Conservation (phyloP, 2,113 vertebrate genomes). For the Burhinus oedicnemus region DNA sequence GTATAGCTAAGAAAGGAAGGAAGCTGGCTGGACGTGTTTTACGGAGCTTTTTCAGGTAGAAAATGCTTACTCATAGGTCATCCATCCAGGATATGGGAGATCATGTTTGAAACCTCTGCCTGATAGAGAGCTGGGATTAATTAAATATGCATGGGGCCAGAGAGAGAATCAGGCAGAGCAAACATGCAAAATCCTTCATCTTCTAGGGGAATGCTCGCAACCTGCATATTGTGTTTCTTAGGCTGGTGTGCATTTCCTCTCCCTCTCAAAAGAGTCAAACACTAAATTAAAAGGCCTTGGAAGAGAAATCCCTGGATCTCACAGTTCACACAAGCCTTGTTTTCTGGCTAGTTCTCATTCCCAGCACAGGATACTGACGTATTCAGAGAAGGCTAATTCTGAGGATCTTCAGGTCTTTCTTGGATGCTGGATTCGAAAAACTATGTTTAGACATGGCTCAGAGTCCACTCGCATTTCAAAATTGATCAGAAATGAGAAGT, state of each 20-base stretch:
- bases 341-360: background rate
- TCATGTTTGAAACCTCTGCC: background rate
- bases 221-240: background rate
- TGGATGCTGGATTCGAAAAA: background rate
- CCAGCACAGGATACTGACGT: background rate
- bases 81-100: background rate
- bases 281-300: conserved; percentile 23
- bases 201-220: background rate
- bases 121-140: background rate
- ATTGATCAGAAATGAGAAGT: background rate
- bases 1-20: background rate
- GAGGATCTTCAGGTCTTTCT: background rate
- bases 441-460: background rate
- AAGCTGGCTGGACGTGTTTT: fast-evolving
- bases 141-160: background rate
- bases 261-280: background rate
- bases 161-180: background rate
- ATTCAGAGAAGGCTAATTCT: background rate
- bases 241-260: background rate
- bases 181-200: conserved; percentile 4
- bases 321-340: background rate
- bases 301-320: background rate
- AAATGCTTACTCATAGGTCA: background rate
- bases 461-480: background rate
- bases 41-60: background rate